Evolutionary conservation across 2,113 vertebrate genomes (phyloP).

Genomic region (Todiramphus saurophagus): DNA sequence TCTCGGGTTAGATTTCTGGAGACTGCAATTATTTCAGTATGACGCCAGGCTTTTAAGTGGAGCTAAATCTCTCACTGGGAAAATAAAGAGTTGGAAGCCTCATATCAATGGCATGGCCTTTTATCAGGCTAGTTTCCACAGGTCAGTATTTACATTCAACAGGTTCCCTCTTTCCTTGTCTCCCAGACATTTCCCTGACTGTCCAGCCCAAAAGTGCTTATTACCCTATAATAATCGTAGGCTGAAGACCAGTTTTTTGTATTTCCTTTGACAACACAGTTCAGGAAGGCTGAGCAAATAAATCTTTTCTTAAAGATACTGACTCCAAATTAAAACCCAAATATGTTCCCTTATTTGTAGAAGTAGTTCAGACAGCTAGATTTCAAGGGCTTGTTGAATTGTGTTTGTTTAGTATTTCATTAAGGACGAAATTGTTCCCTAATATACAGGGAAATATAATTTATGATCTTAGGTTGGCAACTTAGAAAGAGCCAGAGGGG

Average conservation of each 20-base stretch:
- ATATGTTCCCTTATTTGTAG: neutral
- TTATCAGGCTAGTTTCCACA: neutral
- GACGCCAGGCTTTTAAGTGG: neutral
- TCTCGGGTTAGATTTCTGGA: neutral
- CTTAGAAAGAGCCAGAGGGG: neutral
- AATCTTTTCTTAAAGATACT: neutral
- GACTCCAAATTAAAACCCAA: neutral
- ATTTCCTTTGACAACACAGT: neutral
- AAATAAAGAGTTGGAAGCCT: neutral
- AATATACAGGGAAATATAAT: neutral
- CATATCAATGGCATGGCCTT: neutral
- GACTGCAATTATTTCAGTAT: neutral
- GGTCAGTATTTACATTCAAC: neutral
- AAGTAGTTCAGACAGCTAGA: neutral
- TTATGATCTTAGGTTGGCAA: neutral
- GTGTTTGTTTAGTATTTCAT: neutral
- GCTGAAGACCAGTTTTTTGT: neutral
- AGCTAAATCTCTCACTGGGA: neutral
- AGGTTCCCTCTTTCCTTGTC: neutral
- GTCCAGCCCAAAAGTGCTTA: neutral
- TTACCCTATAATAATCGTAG: neutral
- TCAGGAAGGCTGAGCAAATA: neutral
- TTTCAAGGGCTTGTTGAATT: neutral
- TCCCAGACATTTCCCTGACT: neutral
- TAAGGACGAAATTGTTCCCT: neutral